Evolutionary conservation across 2,888 invertebrate species (phyloP).

Genomic region (Heteromurus nitidus): DNA sequence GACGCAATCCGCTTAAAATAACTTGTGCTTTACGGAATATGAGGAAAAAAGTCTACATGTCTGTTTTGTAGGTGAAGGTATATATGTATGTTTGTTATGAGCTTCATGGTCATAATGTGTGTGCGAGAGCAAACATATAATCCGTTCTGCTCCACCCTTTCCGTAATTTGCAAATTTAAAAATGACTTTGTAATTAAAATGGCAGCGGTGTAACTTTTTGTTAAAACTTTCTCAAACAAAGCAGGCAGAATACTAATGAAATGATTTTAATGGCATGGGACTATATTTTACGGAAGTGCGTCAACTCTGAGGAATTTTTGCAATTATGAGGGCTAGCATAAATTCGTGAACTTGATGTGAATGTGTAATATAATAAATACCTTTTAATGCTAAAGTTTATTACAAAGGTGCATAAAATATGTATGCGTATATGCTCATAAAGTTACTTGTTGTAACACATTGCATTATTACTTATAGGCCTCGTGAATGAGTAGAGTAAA

Average conservation of each 20-base stretch:
- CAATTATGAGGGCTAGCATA: too few relatives aligned
- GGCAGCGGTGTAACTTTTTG: not conserved
- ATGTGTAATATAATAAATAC: too few relatives aligned
- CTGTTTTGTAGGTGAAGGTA: not conserved
- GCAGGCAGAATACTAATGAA: not conserved
- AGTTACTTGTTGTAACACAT: not conserved
- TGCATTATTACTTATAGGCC: not conserved
- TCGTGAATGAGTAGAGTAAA: not conserved
- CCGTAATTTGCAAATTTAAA: conserved; percentile 29
- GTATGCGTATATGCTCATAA: not conserved
- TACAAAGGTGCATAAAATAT: not conserved
- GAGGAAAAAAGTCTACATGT: not conserved
- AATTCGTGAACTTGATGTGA: too few relatives aligned
- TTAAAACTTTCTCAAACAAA: conserved; percentile 26
- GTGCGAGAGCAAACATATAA: conserved; percentile 24
- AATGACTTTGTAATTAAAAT: conserved; percentile 31
- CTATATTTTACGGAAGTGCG: conserved; percentile 26
- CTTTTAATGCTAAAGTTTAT: too few relatives aligned
- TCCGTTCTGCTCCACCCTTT: conserved; percentile 31
- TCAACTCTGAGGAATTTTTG: conserved; percentile 10
- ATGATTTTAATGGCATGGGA: not conserved
- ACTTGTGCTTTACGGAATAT: not conserved
- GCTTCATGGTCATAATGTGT: not conserved
- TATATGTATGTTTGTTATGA: not conserved
- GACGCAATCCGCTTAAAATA: conserved; percentile 29